Evolutionary conservation across 2,888 invertebrate genomes (phyloP), one percentile per base, ranked within the genome.

Genomic region (Sarcophaga rosellei): DNA sequence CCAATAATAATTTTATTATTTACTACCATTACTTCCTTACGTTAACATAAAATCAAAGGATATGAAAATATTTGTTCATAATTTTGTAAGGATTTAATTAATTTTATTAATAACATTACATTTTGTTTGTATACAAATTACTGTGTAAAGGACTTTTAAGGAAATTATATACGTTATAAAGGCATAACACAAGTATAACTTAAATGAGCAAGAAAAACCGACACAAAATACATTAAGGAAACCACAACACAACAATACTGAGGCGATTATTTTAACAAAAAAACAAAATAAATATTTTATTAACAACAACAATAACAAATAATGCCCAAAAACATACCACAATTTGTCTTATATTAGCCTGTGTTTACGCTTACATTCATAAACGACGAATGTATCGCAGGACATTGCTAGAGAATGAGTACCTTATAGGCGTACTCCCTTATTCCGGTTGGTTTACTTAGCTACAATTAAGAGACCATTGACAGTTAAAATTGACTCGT

Each of bases 61-160:
- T 35, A 10, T 35, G 35, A 35, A 35, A 68, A 53, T 75, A 17
- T 84, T 63, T 73, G 53, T 53, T 12, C 45, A 45, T 74, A 66
- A 69, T 65, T 69, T 76, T 83, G 62, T 77, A 84, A 81, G 78
- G 59, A 70, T 86, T 86, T 84, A 86, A 84, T 86, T 84, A 86
- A 78, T 84, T 59, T 86, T 81, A 86, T 84, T 86, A 86, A 81
- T 84, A 81, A 57, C 65, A 10, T 12, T 72, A 74, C 47, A 75
- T 63, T 81, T 45, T 75, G 12, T 59, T 69, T 57, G 17, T 57
- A 17, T 17, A 35, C 8, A 35, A 35, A 8, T 17, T 66, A 44
- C 4, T 74, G 69, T n/a, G 66, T 35, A 17, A 53, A 78, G 78
- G 78, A 53, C 78, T 57, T 74, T 63, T 45, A 35, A 73, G 59